Base-by-base conservation (phyloP, 2,888 invertebrate genomes). In the Emesis furor region DNA sequence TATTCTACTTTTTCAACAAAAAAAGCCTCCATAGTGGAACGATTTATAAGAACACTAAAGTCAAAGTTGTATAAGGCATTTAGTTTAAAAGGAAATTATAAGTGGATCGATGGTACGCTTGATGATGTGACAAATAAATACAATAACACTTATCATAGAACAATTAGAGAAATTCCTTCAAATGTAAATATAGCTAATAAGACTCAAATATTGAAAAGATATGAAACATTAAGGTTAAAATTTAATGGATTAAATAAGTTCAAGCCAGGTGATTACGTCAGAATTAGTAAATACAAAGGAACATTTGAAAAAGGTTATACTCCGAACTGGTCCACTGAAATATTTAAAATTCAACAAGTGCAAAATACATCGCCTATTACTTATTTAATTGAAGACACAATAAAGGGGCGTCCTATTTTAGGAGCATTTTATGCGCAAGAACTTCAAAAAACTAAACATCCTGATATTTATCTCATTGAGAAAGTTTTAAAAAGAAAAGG, bases 341-440 rank as follows among this genome's bases (percentile, higher is more conserved):
- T 51, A 51, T 51, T 51, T 51, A 51, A 51, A 51, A 51, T 51
- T 51, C 51, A 12, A 51, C 10, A 51, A 51, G 14, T 51, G 14
- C 51, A 51, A 14, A 51, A 51, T 51, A 51, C 51, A 51, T 12
- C 10, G n/a, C 51, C 51, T 51, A 51, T 51, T 12, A 51, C 51
- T 14, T 51, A 51, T 14, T 14, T 51, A 51, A 51, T 51, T 51
- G 51, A 51, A 51, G 88, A 42, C 51, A 14, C 51, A 12, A 51
- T 51, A n/a, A 51, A 51, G 14, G 14, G 14, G 10, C 51, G 14
- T n/a, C 51, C 51, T 51, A 51, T 88, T 3, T 73, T 79, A 65
- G 86, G 86, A 6, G 79, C 68, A 30, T 88, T 86, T 74, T 85
- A 87, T 69, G 74, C 42, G 24, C 78, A 82, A 82, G 86, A 87